phyloP scores from a whole-genome alignment of 2,113 vertebrate species.

The Prunella fulvescens region DNA sequence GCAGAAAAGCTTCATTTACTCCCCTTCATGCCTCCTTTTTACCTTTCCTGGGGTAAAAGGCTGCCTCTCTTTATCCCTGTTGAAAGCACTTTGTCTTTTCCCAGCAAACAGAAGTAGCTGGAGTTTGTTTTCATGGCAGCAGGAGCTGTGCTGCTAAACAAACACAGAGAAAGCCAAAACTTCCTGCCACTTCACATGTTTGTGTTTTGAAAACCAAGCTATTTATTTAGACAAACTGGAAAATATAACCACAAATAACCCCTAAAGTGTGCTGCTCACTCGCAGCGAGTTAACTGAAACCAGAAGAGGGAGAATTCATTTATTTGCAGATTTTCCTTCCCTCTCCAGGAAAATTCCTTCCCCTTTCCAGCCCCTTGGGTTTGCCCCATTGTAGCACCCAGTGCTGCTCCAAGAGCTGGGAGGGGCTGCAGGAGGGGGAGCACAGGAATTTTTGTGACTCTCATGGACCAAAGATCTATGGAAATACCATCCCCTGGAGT shows the following conservation, averaged over 20 bases:
- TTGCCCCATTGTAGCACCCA: not conserved
- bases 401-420: not conserved
- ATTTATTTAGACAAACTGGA: not conserved
- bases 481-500: fast-evolving
- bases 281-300: not conserved
- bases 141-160: not conserved
- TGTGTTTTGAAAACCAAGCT: not conserved
- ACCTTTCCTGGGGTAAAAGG: not conserved
- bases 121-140: not conserved
- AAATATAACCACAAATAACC: not conserved
- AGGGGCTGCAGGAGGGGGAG: not conserved
- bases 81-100: not conserved
- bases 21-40: not conserved
- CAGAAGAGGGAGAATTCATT: not conserved
- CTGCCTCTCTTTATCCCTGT: not conserved
- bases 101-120: not conserved
- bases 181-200: not conserved
- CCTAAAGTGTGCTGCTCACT: not conserved
- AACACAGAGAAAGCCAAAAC: not conserved
- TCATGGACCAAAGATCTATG: not conserved
- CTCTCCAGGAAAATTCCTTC: not conserved
- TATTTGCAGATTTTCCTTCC: not conserved
- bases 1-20: not conserved
- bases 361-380: not conserved
- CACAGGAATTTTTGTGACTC: not conserved